These are phyloP conservation scores for Athripsodes cinereus DNA, from an alignment of 2,888 invertebrate genomes.

Conservation along the genomic window DNA sequence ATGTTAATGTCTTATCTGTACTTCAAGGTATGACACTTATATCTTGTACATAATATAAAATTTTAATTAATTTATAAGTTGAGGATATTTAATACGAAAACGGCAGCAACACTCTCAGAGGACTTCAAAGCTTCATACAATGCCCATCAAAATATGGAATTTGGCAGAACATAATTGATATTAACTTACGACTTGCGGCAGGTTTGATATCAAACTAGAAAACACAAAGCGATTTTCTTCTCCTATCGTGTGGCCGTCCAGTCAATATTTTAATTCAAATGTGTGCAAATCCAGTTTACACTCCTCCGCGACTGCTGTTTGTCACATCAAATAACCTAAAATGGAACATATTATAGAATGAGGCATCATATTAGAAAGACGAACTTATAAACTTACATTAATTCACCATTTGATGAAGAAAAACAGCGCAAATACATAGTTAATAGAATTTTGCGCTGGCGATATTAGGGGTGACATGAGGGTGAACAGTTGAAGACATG, in stretches of 20 bases:
- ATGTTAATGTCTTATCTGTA: too few species aligned
- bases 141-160: not conserved
- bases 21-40: too few species aligned
- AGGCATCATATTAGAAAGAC: not conserved
- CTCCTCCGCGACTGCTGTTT: not conserved
- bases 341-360: slow-evolving; percentile 1
- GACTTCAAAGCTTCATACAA: too few species aligned
- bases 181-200: slow-evolving; percentile 48
- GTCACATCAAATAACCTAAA: slow-evolving; percentile 18
- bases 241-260: slow-evolving; percentile 43
- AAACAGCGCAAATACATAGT: slow-evolving; percentile 10
- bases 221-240: slow-evolving; percentile 51
- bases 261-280: slow-evolving; percentile 10
- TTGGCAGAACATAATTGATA: not conserved
- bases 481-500: slow-evolving; percentile 8
- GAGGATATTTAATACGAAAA: too few species aligned
- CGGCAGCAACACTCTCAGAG: too few species aligned
- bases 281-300: slow-evolving; percentile 18
- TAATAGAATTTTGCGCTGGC: slow-evolving; percentile 8
- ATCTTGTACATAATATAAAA: too few species aligned
- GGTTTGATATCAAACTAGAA: slow-evolving; percentile 51
- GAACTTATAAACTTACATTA: not conserved
- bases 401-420: slow-evolving; percentile 2
- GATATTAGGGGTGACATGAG: slow-evolving; percentile 17
- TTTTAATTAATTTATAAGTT: too few species aligned